Base-by-base conservation (phyloP, 1,140 invertebrate genomes). In the Leptinotarsa texana region DNA sequence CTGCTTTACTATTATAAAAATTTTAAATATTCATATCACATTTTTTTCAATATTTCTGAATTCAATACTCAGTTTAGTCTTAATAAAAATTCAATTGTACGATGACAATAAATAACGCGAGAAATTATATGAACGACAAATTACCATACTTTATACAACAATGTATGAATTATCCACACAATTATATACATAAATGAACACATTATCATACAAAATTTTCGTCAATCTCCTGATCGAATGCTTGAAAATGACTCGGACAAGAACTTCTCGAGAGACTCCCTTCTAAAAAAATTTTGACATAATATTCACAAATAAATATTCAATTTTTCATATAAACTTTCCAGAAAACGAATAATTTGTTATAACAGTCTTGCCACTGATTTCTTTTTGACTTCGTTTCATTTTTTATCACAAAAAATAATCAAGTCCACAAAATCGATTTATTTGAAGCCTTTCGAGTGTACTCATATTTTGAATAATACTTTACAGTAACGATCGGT, bases 101-200 rank as follows among this genome's bases (percentile, higher is more conserved):
- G 6, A 42, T 67, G 42, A 67, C 42, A 67, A 67, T 33, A 24
- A 65, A 65, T 67, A 67, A 42, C 18, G 22, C 27, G n/a, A 42
- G 8, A 57, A 57, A 57, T 18, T 57, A 57, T 57, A 42, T 11
- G 6, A 4, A 57, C 4, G 5, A 57, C 13, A 57, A 57, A 57
- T 57, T 4, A 57, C n/a, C 51, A 57, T 18, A 18, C n/a, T 57
- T 57, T 57, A 57, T 18, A 57, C 51, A 15, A 18, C n/a, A 15
- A 57, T 57, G 51, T 57, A 57, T 57, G 51, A 57, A 57, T 57
- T 57, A 57, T 57, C 3, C 51, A 67, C 65, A 67, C 33, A 67
- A 67, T n/a, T 67, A 67, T 67, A 11, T 67, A 67, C 65, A 67
- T 67, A 67, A 67, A 67, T 27, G 65, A 67, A 33, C 27, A 33